Percentiles rank a stretch among this genome's conserved stretches.
phyloP scores from a whole-genome alignment of 92 coral and sea anemone genomes.

The Umimayanthus chanpuru region DNA sequence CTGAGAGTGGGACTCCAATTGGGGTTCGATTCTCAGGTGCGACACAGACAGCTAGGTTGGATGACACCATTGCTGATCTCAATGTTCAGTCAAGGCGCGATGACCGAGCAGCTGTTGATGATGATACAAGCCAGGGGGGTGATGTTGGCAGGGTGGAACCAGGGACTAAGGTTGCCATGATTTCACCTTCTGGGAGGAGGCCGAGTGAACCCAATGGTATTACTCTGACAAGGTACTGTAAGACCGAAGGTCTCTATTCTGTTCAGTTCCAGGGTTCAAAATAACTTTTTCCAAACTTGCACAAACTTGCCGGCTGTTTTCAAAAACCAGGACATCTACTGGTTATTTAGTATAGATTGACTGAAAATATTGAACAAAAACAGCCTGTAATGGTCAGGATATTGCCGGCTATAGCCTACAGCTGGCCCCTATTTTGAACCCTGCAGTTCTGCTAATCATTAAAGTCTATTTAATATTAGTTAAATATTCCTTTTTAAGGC shows the following conservation, averaged over 20 bases:
- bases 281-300: too few relatives aligned
- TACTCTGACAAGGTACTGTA: slow-evolving; percentile 57
- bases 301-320: too few relatives aligned
- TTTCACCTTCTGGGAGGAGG: slow-evolving; percentile 32
- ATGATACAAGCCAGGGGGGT: slow-evolving; percentile 14
- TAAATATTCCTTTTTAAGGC: too few relatives aligned
- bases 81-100: slow-evolving; percentile 50
- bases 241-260: background rate
- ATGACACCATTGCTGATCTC: slow-evolving; percentile 67
- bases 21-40: slow-evolving; percentile 78
- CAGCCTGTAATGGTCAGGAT: too few relatives aligned
- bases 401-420: too few relatives aligned
- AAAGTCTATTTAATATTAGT: too few relatives aligned
- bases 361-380: too few relatives aligned
- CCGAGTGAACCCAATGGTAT: slow-evolving; percentile 64
- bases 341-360: too few relatives aligned
- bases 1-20: slow-evolving; percentile 65
- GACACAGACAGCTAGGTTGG: slow-evolving; percentile 19
- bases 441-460: background rate
- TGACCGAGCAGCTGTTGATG: slow-evolving; percentile 20
- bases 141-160: slow-evolving; percentile 12
- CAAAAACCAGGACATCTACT: too few relatives aligned
- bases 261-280: too few relatives aligned
- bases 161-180: slow-evolving; percentile 14
- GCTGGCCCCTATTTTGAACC: too few relatives aligned